Conservation (phyloP, 2,113 vertebrate genomes). For the crab-eating macaque (Macaca fascicularis) region T2T-MFA8v1.1 NC_088377.1:78763001-78763500, state of each 20-base stretch:
- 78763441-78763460: not conserved
- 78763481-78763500: too few relatives aligned
- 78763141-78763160: not conserved
- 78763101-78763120: fast-evolving
- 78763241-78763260: not conserved
- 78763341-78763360: fast-evolving
- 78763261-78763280: not conserved
- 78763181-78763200: not conserved
- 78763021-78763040: not conserved
- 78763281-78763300: not conserved
- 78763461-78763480: not conserved
- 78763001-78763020: fast-evolving
- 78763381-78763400: too few relatives aligned
- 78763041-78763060: fast-evolving
- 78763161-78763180: not conserved
- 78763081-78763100: not conserved
- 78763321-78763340: fast-evolving
- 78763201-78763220: not conserved
- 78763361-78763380: too few relatives aligned
- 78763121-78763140: fast-evolving
- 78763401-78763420: fast-evolving
- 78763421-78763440: fast-evolving
- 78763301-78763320: fast-evolving
- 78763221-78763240: not conserved
- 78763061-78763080: not conserved